Evolutionary conservation across 2,888 invertebrate species (phyloP).

Genomic region (Ganaspis brasiliensis): DNA sequence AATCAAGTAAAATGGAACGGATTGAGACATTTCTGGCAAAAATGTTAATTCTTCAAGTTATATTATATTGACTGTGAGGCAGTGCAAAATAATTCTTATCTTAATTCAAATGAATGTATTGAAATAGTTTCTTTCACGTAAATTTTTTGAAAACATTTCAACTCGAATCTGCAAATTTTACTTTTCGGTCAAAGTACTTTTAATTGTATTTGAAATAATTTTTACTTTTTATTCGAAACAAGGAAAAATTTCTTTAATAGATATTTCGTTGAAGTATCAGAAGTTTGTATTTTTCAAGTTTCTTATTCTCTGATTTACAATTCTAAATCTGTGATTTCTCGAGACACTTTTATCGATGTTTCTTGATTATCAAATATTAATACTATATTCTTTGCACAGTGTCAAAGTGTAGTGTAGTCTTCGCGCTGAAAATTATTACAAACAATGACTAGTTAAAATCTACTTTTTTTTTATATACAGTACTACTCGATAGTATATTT

Average conservation of each 20-base stretch:
- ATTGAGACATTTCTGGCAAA: background rate
- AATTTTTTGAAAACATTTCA: background rate
- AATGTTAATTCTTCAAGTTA: background rate
- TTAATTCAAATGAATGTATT: too few species aligned
- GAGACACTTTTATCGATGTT: constrained; percentile 36
- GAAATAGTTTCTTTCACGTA: too few species aligned
- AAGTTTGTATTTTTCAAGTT: background rate
- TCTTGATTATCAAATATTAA: constrained; percentile 24
- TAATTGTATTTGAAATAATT: background rate
- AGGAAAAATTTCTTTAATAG: background rate
- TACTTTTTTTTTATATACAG: constrained; percentile 70
- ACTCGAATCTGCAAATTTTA: background rate
- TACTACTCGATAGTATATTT: constrained; percentile 42
- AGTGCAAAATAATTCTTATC: background rate
- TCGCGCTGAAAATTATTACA: constrained; percentile 55
- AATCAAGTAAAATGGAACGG: constrained; percentile 14
- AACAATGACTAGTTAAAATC: constrained; percentile 72
- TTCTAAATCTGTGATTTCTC: constrained; percentile 39
- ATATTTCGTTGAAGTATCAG: background rate
- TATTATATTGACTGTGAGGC: constrained; percentile 8
- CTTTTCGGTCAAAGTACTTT: background rate
- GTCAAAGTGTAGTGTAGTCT: constrained; percentile 15
- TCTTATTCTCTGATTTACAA: constrained; percentile 10
- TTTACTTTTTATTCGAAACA: background rate
- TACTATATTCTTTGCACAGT: constrained; percentile 10